A percentile compares a stretch with the other conserved stretches of the same genome.
Evolutionary conservation across 2,797 vertebrate species (phyloP).

Genomic region (Poeciliopsis turneri): DNA sequence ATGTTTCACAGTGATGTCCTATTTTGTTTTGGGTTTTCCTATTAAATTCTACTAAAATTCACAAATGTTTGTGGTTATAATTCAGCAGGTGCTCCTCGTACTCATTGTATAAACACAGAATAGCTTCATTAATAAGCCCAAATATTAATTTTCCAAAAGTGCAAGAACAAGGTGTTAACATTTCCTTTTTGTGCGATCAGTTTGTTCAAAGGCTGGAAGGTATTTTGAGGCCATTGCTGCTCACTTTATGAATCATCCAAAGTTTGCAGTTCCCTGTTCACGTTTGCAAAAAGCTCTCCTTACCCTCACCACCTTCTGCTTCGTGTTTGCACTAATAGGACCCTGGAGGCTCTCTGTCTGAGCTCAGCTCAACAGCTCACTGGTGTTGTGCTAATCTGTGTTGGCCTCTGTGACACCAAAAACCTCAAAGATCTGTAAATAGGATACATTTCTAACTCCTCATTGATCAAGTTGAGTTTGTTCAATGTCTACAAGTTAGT

Average conservation of each 20-base stretch:
- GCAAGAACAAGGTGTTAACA: neutral
- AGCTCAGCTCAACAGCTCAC: conserved; percentile 39
- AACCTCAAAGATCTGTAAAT: conserved; percentile 65
- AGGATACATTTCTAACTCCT: conserved; percentile 47
- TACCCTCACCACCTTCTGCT: conserved; percentile 50
- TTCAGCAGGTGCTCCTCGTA: neutral
- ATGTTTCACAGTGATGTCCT: neutral
- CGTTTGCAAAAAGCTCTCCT: conserved; percentile 44
- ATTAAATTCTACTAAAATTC: neutral
- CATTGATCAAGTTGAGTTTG: conserved; percentile 26
- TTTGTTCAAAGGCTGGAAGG: conserved; percentile 8
- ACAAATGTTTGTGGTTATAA: neutral
- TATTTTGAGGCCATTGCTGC: conserved; percentile 7
- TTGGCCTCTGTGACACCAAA: conserved; percentile 60
- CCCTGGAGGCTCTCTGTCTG: conserved; percentile 68
- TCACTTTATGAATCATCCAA: conserved; percentile 12
- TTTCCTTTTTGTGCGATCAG: neutral
- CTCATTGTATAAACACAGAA: neutral
- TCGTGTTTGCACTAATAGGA: conserved; percentile 69
- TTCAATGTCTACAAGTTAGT: conserved; percentile 20
- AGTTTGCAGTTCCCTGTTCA: conserved; percentile 40
- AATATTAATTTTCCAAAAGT: neutral
- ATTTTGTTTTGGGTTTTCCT: neutral
- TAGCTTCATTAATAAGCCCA: neutral
- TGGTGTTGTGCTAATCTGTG: conserved; percentile 58